Base-by-base conservation (phyloP, 2,113 vertebrate species). In the Ancistrus triradiatus region DNA sequence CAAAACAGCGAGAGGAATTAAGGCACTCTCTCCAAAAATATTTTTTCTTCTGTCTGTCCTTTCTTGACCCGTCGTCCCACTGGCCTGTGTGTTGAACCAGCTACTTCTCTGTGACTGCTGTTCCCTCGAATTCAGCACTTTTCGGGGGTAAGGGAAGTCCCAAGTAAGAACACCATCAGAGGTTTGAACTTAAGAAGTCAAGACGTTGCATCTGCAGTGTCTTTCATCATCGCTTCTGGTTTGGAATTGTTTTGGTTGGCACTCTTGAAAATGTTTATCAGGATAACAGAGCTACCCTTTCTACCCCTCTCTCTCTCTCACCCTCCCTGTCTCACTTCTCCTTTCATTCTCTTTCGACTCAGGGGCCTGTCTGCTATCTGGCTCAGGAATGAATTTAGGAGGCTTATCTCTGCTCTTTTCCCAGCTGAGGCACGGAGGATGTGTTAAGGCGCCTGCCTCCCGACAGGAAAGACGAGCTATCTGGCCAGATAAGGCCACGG, bases 191-290 rank as follows among this genome's bases (percentile, higher is more conserved):
- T 53, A 17, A 31, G 7, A 31, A 43, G 18, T 59, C 57, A 17
- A 31, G 7, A 31, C 47, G 18, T 59, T 14, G 22, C 66, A 73
- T 59, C 83, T 81, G 81, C 79, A 42, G 59, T 52, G 68, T 79
- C 78, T 83, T 84, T 88, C 83, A 80, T 83, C 76, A 82, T 77
- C 58, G 67, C 66, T 83, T 84, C 28, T 62, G 70, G 73, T 51
- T 40, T 46, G 67, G 68, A 69, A 80, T 81, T 78, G 81, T 79
- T 82, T 74, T 77, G 76, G 74, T 78, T 56, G 63, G 59, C 66
- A 59, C 64, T 51, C 31, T 69, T 74, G 70, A 78, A 83, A 80
- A 81, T 75, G 69, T 82, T 82, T 76, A 81, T 84, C 70, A 62
- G 63, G 67, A 74, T 53, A 42, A 57, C 60, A 50, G 50, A 56